Base-by-base conservation (phyloP, 2,888 invertebrate species). In the Dolichomitus sp. region DNA sequence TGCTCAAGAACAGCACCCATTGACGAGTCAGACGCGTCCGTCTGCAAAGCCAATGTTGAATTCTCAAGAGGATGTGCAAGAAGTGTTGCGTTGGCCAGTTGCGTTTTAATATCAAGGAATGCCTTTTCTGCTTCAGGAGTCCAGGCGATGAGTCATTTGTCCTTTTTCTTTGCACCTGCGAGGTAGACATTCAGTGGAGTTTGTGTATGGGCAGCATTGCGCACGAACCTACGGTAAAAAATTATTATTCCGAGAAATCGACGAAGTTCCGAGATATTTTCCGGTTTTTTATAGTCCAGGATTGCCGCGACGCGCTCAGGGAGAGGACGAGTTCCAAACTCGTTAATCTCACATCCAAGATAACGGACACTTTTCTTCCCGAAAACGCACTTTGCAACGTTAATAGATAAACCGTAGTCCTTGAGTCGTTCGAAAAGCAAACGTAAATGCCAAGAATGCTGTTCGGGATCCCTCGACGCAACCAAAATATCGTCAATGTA, bases 241-340 rank as follows among this genome's bases (percentile, higher is more conserved):
- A 45, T 65, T 1, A 86, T n/a, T 59, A 85, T 79, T 4, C 87
- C 88, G 1, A 88, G 73, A 37, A 88, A 87, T 27, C 85, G 74
- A 19, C 84, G 75, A 30, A 66, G 73, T 79, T 84, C 14, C 30
- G 78, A 23, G 57, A 80, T 65, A 45, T 70, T 50, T 52, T 50
- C 14, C 19, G 70, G 59, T 81, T 68, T 14, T 68, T 81, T 17
- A 54, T 75, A 85, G 3, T 69, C 45, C 0, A 40, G 14, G 23
- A 86, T 85, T 11, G 86, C 84, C 3, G 37, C 42, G 11, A 86
- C 80, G 4, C 78, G 78, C 11, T 83, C 85, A 4, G 80, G 74
- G 0, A 81, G 72, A 14, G 86, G 84, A 37, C 27, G 27, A 14
- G 77, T 76, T 40, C 85, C 86, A 3, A 48, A 86, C 37, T 42